Percentiles rank a stretch among this genome's conserved stretches.
Conservation (phyloP, 2,888 invertebrate genomes). For the Heliconius ismenius region DNA sequence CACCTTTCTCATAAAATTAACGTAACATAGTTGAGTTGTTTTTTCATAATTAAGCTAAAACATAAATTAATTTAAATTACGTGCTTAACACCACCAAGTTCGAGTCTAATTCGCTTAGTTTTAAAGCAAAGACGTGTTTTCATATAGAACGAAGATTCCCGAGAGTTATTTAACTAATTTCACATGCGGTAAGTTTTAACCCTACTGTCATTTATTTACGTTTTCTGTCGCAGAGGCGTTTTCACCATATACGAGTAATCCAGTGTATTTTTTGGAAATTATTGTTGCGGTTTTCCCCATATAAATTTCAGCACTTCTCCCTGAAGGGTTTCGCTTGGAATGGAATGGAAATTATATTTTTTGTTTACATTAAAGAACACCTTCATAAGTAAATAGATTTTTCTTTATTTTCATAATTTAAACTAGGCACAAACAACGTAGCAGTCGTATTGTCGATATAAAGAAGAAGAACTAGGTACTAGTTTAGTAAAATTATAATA, state of each 20-base stretch:
- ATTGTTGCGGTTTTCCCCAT: not conserved
- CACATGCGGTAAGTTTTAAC: constrained; percentile 75
- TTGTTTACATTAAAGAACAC: not conserved
- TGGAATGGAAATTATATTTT: not conserved
- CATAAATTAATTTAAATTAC: constrained; percentile 70
- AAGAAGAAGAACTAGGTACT: not conserved
- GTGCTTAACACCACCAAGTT: constrained; percentile 66
- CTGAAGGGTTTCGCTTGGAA: not conserved
- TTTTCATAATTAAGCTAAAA: constrained; percentile 21
- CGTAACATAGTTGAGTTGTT: constrained; percentile 2
- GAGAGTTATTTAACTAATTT: constrained; percentile 75
- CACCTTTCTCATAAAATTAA: not conserved
- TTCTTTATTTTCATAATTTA: too few species aligned
- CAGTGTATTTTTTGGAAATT: not conserved
- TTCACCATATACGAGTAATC: not conserved
- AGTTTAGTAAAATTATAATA: not conserved
- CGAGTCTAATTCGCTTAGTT: constrained; percentile 67
- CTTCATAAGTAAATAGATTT: not conserved
- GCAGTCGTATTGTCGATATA: not conserved
- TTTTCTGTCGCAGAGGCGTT: constrained; percentile 53
- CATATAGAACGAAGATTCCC: constrained; percentile 63
- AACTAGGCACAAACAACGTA: too few species aligned
- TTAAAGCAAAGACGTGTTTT: constrained; percentile 78
- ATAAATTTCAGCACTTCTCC: not conserved
- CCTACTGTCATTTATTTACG: constrained; percentile 67